Percentiles rank a stretch among this genome's conserved stretches.
phyloP scores from a whole-genome alignment of 2,888 invertebrate genomes.

The Galerucella nymphaeae region DNA sequence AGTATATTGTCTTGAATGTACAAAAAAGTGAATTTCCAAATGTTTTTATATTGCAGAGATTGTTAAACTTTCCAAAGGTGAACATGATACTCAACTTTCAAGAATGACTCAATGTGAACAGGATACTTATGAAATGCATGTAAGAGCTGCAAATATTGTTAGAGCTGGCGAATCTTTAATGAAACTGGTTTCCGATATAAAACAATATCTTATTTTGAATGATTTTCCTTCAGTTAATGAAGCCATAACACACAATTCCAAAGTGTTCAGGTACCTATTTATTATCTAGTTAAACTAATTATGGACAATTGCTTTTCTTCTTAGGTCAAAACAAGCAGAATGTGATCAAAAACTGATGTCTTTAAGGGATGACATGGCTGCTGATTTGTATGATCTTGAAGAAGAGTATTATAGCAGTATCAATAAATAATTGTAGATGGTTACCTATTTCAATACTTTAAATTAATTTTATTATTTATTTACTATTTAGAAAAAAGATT shows the following conservation, averaged over 20 bases:
- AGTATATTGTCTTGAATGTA: background rate
- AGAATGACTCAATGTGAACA: constrained; percentile 94
- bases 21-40: background rate
- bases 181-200: constrained; percentile 97
- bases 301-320: constrained; percentile 41
- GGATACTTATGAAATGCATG: constrained; percentile 97
- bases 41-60: constrained; percentile 74
- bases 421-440: constrained; percentile 71
- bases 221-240: constrained; percentile 99
- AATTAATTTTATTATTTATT: background rate
- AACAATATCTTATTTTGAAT: constrained; percentile 96
- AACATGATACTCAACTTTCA: constrained; percentile 90
- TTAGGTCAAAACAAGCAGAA: constrained; percentile 87
- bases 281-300: background rate
- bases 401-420: constrained; percentile 93
- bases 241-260: constrained; percentile 93
- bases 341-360: constrained; percentile 94
- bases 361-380: constrained; percentile 93
- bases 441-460: background rate
- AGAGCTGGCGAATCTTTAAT: constrained; percentile 96
- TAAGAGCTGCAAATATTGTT: constrained; percentile 95
- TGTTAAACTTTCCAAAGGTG: constrained; percentile 87
- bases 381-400: constrained; percentile 91
- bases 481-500: no score
- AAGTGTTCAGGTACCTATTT: constrained; percentile 72